Conservation (phyloP, 2,113 vertebrate genomes). For the Tetrao urogallus region DNA sequence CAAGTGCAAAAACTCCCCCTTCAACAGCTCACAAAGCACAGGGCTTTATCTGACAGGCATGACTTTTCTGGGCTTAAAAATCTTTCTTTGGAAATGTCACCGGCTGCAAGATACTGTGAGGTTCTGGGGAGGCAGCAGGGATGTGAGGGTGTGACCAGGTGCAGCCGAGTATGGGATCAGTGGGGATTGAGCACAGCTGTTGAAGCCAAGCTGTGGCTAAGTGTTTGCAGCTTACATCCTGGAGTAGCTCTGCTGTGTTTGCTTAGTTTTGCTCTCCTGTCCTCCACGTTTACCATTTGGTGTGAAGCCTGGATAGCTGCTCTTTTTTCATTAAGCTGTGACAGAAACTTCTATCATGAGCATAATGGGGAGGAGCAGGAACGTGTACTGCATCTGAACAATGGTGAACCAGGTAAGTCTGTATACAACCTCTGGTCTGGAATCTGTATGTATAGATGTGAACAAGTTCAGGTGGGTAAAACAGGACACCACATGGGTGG, state of each 20-base stretch:
- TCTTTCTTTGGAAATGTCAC: not conserved
- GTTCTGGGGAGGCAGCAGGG: not conserved
- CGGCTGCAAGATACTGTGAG: not conserved
- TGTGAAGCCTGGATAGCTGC: not conserved
- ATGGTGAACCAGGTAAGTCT: not conserved
- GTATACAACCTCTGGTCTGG: fast-evolving
- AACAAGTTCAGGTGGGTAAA: not conserved
- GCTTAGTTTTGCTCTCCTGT: not conserved
- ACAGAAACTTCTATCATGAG: not conserved
- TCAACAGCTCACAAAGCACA: not conserved
- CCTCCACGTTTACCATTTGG: fast-evolving
- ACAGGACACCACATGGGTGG: fast-evolving
- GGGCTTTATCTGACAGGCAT: not conserved
- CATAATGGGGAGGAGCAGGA: not conserved
- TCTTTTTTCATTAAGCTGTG: not conserved
- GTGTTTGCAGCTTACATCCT: not conserved
- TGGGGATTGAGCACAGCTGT: not conserved
- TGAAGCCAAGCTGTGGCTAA: not conserved
- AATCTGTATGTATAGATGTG: not conserved
- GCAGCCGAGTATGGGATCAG: fast-evolving
- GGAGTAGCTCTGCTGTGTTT: not conserved
- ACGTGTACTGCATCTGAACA: not conserved
- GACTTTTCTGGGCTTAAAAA: not conserved
- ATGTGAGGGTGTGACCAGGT: not conserved
- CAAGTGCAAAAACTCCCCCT: not conserved